Conservation (phyloP, 2,113 vertebrate species). For the Dunckerocampus dactyliophorus region DNA sequence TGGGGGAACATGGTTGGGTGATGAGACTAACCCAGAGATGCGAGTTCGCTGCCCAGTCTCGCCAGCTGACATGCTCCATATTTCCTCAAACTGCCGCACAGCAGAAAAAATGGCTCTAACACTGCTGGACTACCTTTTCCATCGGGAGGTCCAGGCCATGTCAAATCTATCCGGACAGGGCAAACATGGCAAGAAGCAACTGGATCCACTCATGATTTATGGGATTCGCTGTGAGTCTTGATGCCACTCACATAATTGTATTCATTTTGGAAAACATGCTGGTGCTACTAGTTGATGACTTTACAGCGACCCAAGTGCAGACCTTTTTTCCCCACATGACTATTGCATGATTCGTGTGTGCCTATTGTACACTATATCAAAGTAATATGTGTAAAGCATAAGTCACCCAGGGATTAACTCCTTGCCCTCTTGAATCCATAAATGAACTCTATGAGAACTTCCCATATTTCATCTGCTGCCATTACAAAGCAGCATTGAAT, state of each 20-base stretch:
- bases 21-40: constrained; percentile 94
- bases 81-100: constrained; percentile 93
- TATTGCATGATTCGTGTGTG: constrained; percentile 5
- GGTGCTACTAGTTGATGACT: constrained; percentile 4
- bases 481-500: constrained; percentile 32
- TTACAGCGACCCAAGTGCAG: background rate
- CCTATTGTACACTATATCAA: constrained; percentile 7
- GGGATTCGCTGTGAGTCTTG: constrained; percentile 91
- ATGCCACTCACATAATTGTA: constrained; percentile 5
- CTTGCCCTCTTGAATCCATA: constrained; percentile 11
- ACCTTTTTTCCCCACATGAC: background rate
- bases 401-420: constrained; percentile 4
- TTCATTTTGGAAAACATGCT: background rate
- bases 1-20: constrained; percentile 91
- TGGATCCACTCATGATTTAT: constrained; percentile 97
- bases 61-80: constrained; percentile 90
- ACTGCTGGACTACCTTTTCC: constrained; percentile 93
- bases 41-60: constrained; percentile 92
- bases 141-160: constrained; percentile 94
- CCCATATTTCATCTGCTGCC: constrained; percentile 30
- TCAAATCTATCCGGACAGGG: constrained; percentile 97
- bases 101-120: constrained; percentile 98
- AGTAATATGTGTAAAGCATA: constrained; percentile 9
- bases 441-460: constrained; percentile 48
- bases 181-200: constrained; percentile 96